Base-by-base conservation (phyloP, 2,113 vertebrate species). In the Hypanus sabinus region DNA sequence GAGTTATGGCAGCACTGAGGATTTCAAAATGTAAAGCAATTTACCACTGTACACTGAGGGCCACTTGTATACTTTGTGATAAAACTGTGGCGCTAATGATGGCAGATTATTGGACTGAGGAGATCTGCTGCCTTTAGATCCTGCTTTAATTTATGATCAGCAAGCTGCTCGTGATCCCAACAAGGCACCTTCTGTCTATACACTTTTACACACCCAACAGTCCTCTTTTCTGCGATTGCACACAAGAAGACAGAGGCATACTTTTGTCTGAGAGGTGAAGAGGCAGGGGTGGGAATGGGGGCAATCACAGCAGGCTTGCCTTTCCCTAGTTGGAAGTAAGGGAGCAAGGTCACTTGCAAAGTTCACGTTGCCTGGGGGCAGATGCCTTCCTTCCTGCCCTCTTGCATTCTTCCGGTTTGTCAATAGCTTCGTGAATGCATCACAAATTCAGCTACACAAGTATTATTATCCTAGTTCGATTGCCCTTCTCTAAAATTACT, bases 321-420 rank as follows among this genome's bases (percentile, higher is more conserved):
- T 70, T 11, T 38, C 33, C 62, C 62, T 18, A 93, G 6, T 38
- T 65, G 71, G 11, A 93, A 93, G 33, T 46, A 20, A 36, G 62
- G 68, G 33, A 36, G 68, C 90, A 93, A 93, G 68, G 68, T 22
- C 68, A 93, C 36, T 38, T 73, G 22, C 11, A 27, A 75, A 73
- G 55, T 22, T 55, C 70, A 24, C 46, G 36, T 30, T 12, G 70
- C 91, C 70, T 93, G 91, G 11, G 91, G 70, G 38, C 38, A 93
- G 91, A 55, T 93, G 91, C 38, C 70, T 93, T 75, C n/a, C 36
- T 55, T 93, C 91, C 70, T 73, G 70, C 68, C 91, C 33, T 71
- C 33, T 93, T 93, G 22, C 70, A 73, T 36, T 92, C 70, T 71
- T 71, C n/a, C 90, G 70, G 90, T 71, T 71, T 92, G 90, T 71